phyloP scores from a whole-genome alignment of 2,888 invertebrate species.

The Drosophila mulleri region DNA sequence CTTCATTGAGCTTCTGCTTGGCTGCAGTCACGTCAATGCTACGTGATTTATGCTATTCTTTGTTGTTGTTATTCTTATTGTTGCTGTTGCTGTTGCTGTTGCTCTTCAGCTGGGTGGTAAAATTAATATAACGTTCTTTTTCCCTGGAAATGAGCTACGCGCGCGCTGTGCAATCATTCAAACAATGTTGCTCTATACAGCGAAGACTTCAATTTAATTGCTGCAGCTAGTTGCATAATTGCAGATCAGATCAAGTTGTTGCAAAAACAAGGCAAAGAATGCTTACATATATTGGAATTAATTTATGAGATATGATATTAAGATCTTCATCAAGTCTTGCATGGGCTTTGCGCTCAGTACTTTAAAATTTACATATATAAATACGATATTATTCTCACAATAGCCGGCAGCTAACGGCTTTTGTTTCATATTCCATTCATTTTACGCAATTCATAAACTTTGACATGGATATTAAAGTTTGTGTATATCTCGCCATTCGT shows the following conservation, averaged over 20 bases:
- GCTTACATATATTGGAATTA: background rate
- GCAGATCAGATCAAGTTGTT: slow-evolving; percentile 30
- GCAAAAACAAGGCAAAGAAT: slow-evolving; percentile 3
- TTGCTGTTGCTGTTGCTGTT: slow-evolving; percentile 8
- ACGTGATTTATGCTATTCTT: slow-evolving; percentile 56
- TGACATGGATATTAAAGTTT: background rate
- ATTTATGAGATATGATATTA: background rate
- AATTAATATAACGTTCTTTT: slow-evolving; percentile 75
- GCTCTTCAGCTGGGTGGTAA: slow-evolving; percentile 55
- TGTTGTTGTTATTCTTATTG: background rate
- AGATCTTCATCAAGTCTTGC: background rate
- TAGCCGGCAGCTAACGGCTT: background rate
- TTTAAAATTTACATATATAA: background rate
- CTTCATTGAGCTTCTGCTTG: slow-evolving; percentile 74
- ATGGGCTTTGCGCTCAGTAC: too few relatives aligned
- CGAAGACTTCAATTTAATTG: slow-evolving; percentile 64
- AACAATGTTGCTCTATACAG: slow-evolving; percentile 50
- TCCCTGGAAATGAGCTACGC: slow-evolving; percentile 60
- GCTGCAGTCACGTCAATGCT: slow-evolving; percentile 72
- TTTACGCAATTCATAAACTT: background rate
- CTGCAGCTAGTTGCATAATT: slow-evolving; percentile 61
- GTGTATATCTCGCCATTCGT: background rate
- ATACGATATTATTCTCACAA: background rate
- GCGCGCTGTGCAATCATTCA: slow-evolving; percentile 54
- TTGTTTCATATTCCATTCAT: background rate